Evolutionary conservation across 2,888 invertebrate species (phyloP), one percentile per base, ranked within the genome.

Genomic region (Entomobrya proxima): DNA sequence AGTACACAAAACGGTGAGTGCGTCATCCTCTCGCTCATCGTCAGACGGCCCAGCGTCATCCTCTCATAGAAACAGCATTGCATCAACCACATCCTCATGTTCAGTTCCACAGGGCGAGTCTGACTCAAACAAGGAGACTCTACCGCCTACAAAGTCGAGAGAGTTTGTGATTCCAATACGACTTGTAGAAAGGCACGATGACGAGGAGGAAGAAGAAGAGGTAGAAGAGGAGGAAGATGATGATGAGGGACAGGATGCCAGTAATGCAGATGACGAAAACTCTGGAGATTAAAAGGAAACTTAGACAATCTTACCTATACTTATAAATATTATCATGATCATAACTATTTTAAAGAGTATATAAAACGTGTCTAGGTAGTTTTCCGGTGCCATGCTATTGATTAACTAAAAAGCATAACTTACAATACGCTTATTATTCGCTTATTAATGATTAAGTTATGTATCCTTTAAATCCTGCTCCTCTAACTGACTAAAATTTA

Each of bases 101-200:
- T 75, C 75, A 9, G 64, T 75, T 7, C 67, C 76, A 3, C 61
- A 82, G 40, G 11, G 7, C 5, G 75, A 24, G 40, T 32, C 40
- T 3, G 32, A n/a, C 27, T n/a, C 67, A 27, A 72, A 37, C 18
- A 61, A 61, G 15, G 44, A 61, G 4, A 1, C 5, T 3, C 30
- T 58, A 15, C 58, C 27, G 18, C 37, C 35, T 13, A 75, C 30
- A n/a, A 83, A 83, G 32, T 83, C 83, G 11, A 64, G 83, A 44
- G 87, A 83, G 76, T 86, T 86, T 69, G 67, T 83, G 9, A 87
- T 87, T 67, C 85, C 87, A 11, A 87, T 85, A 37, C 9, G 77
- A 32, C 18, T 87, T 30, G 61, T 75, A 64, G 85, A 85, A 18
- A 74, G 77, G 55, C 72, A 78, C 24, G 69, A 78, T 64, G 80